A percentile compares a stretch with the other conserved stretches of the same genome.
Evolutionary conservation across 2,113 vertebrate genomes (phyloP).

Genomic region (Alaudala cheleensis): DNA sequence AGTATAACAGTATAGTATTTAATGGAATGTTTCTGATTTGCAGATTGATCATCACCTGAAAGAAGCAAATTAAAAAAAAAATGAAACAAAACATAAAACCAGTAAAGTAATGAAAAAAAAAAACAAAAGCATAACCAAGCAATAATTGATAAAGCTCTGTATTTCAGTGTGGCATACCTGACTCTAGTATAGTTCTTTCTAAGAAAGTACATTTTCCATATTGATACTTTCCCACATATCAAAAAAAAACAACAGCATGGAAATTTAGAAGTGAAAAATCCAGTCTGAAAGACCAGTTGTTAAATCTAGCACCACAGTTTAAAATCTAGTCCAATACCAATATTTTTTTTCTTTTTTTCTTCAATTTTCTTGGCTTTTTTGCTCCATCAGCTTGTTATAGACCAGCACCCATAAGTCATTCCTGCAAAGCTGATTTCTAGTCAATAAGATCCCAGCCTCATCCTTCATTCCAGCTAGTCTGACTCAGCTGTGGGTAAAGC

Average conservation of each 20-base stretch:
- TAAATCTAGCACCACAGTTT: neutral
- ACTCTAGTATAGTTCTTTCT: neutral
- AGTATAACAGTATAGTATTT: neutral
- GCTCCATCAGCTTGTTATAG: neutral
- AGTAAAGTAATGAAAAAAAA: neutral
- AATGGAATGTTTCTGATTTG: neutral
- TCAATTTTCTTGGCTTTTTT: neutral
- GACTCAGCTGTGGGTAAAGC: neutral
- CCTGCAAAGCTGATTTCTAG: neutral
- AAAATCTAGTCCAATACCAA: neutral
- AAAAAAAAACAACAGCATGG: neutral
- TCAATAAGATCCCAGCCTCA: neutral
- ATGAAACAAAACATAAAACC: neutral
- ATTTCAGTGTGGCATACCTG: neutral
- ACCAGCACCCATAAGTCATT: neutral
- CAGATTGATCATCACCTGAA: neutral
- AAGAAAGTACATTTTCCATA: neutral
- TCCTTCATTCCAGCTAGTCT: neutral
- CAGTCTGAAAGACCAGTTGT: neutral
- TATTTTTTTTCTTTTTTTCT: neutral
- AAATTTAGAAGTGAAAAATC: neutral
- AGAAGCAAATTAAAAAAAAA: neutral
- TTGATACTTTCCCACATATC: neutral
- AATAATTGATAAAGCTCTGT: neutral
- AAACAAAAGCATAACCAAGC: neutral